A percentile compares a stretch with the other conserved stretches of the same genome.
Evolutionary conservation across 2,797 vertebrate genomes (phyloP).

Genomic region (Poeciliopsis turneri): DNA sequence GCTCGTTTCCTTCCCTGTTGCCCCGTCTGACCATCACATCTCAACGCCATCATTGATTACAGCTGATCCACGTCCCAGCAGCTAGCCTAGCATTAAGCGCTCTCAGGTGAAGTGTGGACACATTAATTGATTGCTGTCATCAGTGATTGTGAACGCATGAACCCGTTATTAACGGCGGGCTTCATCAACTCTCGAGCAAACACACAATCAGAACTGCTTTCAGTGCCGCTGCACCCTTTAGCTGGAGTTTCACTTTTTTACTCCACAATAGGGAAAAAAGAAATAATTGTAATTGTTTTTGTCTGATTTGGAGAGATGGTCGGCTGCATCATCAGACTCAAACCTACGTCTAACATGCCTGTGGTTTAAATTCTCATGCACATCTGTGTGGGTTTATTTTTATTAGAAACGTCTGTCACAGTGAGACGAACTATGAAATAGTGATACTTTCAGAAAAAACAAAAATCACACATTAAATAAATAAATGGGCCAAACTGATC

Average conservation of each 20-base stretch:
- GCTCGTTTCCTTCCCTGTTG: neutral
- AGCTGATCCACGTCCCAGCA: constrained; percentile 23
- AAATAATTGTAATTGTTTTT: constrained; percentile 17
- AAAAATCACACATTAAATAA: neutral
- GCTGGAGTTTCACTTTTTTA: neutral
- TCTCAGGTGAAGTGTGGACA: constrained; percentile 63
- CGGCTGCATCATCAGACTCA: constrained; percentile 16
- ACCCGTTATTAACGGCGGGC: constrained; percentile 49
- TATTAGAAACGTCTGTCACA: neutral
- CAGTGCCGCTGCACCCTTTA: neutral
- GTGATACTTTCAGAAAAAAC: no score
- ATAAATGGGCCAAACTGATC: neutral
- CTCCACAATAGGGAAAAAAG: constrained; percentile 3
- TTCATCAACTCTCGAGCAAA: constrained; percentile 45
- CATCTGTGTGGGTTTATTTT: neutral
- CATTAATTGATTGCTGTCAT: constrained; percentile 74
- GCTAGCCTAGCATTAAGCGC: constrained; percentile 25
- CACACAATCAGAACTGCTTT: constrained; percentile 52
- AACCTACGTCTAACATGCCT: constrained; percentile 6
- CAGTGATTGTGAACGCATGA: constrained; percentile 68
- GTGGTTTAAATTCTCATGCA: neutral
- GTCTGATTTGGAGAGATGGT: constrained; percentile 15
- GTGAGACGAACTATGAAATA: neutral
- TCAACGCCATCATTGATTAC: constrained; percentile 49
- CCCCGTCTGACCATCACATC: neutral